Base-by-base conservation (phyloP, 2,113 vertebrate genomes). In the Cebus imitator region DNA sequence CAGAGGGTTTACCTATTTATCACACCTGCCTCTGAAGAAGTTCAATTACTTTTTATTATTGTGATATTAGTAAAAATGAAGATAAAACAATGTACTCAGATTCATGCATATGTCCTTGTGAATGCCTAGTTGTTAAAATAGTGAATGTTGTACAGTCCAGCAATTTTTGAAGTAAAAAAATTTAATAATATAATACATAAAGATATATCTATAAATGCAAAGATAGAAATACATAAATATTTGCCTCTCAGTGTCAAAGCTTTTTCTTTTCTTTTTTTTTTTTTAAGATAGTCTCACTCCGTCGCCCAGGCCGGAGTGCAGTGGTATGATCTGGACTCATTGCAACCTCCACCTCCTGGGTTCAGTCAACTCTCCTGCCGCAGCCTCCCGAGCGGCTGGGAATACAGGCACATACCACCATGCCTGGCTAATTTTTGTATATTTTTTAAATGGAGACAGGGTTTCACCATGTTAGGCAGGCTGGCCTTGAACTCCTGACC, bases 161-260 rank as follows among this genome's bases (percentile, higher is more conserved):
- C 23, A 70, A 85, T 40, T 50, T 89, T 48, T 88, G n/a, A 95
- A 68, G 70, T 21, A 1, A 80, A 57, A 80, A 94, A 55, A 68
- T 30, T 61, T 61, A 61, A 48, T 48, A 43, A 73, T 73, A 12
- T 45, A 9, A 76, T 61, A 30, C 18, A 20, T 75, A 27, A 75
- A 21, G 18, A 21, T 72, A 23, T 6, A 75, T 43, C 58, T 61
- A 43, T 43, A 75, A 75, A 17, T 76, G 43, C 45, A 48, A 76
- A 76, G 14, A 18, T 78, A 30, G 43, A 30, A 93, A 87, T 45
- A 86, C 45, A 87, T 70, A 91, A 55, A 91, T 93, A 96, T 95
- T 97, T 94, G 13, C 11, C 18, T 72, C 25, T 45, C 83, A 45
- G 61, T 89, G 80, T 85, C 45, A 97, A 97, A 95, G n/a, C 27